phyloP scores from a whole-genome alignment of 2,797 vertebrate species.

The Xyrichtys novacula region DNA sequence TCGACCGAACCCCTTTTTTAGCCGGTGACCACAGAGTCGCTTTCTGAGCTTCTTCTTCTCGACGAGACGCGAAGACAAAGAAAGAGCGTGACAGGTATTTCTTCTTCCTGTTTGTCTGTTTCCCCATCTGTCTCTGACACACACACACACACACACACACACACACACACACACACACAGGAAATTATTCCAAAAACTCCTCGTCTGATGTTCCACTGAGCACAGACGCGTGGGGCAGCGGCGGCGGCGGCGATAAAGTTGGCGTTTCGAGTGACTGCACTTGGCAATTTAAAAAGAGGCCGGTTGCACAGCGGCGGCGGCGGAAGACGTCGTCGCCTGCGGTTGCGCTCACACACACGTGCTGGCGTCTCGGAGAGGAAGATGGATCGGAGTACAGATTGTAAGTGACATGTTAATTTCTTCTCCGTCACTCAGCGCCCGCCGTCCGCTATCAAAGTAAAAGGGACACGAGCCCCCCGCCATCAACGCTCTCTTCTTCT shows the following conservation, averaged over 20 bases:
- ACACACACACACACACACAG: constrained; percentile 13
- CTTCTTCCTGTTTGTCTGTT: constrained; percentile 25
- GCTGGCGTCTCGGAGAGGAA: constrained; percentile 69
- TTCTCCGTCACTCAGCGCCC: constrained; percentile 84
- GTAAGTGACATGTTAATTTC: constrained; percentile 90
- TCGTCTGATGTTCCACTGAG: constrained; percentile 71
- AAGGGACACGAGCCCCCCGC: constrained; percentile 65
- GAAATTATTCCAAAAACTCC: constrained; percentile 62
- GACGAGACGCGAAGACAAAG: constrained; percentile 9
- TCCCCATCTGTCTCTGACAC: constrained; percentile 31
- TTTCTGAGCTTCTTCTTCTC: constrained; percentile 38
- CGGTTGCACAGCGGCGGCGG: constrained; percentile 6
- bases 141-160: constrained; percentile 19
- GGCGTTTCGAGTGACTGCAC: constrained; percentile 80
- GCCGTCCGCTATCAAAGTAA: constrained; percentile 81
- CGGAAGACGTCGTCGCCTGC: constrained; percentile 27
- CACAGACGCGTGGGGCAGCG: constrained; percentile 55
- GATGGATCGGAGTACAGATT: constrained; percentile 87
- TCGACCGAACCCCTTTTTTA: constrained; percentile 36
- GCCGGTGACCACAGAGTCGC: constrained; percentile 28
- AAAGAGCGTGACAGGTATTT: constrained; percentile 25
- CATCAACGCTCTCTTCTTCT: constrained; percentile 52
- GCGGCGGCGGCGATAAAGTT: constrained; percentile 70
- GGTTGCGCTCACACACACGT: constrained; percentile 37
- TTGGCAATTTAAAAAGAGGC: constrained; percentile 75